phyloP scores from a whole-genome alignment of 2,888 invertebrate species.

The Ornithoptera alexandrae region DNA sequence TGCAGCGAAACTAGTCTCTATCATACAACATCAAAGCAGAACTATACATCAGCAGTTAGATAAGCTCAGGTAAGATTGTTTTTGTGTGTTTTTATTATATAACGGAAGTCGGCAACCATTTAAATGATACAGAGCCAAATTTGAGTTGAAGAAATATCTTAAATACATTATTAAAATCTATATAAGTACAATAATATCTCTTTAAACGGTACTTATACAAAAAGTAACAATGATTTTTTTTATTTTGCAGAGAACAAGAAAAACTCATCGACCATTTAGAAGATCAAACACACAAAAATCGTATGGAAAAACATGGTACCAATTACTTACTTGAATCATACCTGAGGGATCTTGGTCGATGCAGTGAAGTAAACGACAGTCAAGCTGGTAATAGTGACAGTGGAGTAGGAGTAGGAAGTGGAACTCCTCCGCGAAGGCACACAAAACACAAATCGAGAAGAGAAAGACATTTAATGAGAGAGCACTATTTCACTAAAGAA shows the following conservation, averaged over 20 bases:
- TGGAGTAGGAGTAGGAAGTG: slow-evolving; percentile 84
- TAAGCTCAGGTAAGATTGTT: slow-evolving; percentile 62
- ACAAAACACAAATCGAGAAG: slow-evolving; percentile 77
- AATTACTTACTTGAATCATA: slow-evolving; percentile 90
- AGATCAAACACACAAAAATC: slow-evolving; percentile 86
- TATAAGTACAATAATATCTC: neutral
- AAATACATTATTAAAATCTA: no score
- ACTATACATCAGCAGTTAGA: slow-evolving; percentile 75
- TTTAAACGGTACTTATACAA: no score
- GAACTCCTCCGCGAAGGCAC: slow-evolving; percentile 78
- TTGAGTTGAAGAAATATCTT: neutral
- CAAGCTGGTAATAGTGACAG: slow-evolving; percentile 85
- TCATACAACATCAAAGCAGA: slow-evolving; percentile 72
- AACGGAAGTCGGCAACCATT: neutral
- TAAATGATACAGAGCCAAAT: neutral
- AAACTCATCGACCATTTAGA: slow-evolving; percentile 88
- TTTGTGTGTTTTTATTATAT: neutral
- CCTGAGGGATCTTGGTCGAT: slow-evolving; percentile 73
- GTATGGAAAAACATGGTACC: slow-evolving; percentile 87
- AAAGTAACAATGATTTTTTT: neutral
- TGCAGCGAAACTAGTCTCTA: slow-evolving; percentile 67
- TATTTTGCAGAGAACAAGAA: slow-evolving; percentile 83
- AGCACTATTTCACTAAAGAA: slow-evolving; percentile 79
- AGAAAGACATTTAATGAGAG: slow-evolving; percentile 76
- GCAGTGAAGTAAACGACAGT: slow-evolving; percentile 72